These are phyloP conservation scores for Tenthredo notha DNA, from an alignment of 2,888 invertebrate species.

Conservation along the genomic window DNA sequence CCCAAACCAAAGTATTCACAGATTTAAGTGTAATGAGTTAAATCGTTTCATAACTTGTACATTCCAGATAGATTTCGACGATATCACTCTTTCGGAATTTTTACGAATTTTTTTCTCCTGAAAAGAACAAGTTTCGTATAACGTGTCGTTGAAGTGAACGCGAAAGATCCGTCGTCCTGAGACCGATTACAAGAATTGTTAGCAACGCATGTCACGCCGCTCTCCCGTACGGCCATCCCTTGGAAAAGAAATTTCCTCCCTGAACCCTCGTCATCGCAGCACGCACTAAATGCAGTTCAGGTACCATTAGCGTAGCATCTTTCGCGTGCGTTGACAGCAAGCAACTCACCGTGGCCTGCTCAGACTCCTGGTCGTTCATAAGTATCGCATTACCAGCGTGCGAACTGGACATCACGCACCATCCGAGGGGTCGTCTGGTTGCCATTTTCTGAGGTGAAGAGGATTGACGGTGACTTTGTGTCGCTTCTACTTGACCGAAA, in stretches of 20 bases:
- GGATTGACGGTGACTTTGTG: slow-evolving; percentile 46
- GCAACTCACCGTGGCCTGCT: slow-evolving; percentile 29
- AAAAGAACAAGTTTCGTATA: not conserved
- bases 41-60: not conserved
- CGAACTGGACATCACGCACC: slow-evolving; percentile 34
- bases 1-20: not conserved
- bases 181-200: slow-evolving; percentile 31
- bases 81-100: not conserved
- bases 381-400: slow-evolving; percentile 43
- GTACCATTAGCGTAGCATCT: slow-evolving; percentile 43
- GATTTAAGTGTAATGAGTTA: not conserved
- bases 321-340: slow-evolving; percentile 37
- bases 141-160: not conserved
- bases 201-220: slow-evolving; percentile 20
- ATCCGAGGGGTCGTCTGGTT: slow-evolving; percentile 23
- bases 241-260: slow-evolving; percentile 41
- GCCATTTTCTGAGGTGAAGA: slow-evolving; percentile 6
- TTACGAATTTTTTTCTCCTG: not conserved
- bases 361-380: slow-evolving; percentile 40
- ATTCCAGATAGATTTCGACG: not conserved
- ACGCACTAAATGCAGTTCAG: slow-evolving; percentile 50
- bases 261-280: slow-evolving; percentile 41
- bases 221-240: not conserved
- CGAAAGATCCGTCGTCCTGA: slow-evolving; percentile 12
- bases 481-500: slow-evolving; percentile 17